Conservation (phyloP, 2,888 invertebrate species). For the Fragum fragum region DNA sequence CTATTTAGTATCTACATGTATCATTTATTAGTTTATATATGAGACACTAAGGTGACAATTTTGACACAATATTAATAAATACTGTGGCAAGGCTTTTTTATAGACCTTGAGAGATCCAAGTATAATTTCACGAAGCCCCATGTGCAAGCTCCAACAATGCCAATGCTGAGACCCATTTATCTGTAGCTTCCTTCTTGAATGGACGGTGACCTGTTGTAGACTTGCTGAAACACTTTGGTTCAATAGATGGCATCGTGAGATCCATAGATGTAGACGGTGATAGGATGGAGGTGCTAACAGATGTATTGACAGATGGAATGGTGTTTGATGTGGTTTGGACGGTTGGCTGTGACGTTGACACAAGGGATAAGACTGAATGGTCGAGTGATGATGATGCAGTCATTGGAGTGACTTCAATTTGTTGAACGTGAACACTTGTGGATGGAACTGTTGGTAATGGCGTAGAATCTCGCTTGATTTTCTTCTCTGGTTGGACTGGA, state of each 20-base stretch:
- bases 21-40: too few relatives aligned
- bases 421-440: constrained; percentile 56
- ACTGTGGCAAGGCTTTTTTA: not conserved
- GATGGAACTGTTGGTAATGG: constrained; percentile 44
- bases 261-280: constrained; percentile 12
- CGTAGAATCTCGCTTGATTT: constrained; percentile 54
- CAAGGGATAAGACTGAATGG: constrained; percentile 12
- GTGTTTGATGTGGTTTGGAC: not conserved
- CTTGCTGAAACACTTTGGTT: constrained; percentile 27
- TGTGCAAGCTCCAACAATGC: constrained; percentile 82
- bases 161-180: constrained; percentile 82
- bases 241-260: constrained; percentile 45
- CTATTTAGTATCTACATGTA: too few relatives aligned
- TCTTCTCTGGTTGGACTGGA: constrained; percentile 59
- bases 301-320: constrained; percentile 11
- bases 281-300: constrained; percentile 8
- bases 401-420: constrained; percentile 50
- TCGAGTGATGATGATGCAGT: constrained; percentile 4
- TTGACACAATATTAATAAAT: not conserved
- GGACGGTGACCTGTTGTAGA: constrained; percentile 49
- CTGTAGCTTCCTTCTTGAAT: constrained; percentile 75
- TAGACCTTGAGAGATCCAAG: not conserved
- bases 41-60: too few relatives aligned
- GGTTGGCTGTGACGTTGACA: constrained; percentile 7
- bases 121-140: constrained; percentile 68